Base-by-base conservation (phyloP, 1,140 invertebrate genomes). In the Anadara kagoshimensis region DNA sequence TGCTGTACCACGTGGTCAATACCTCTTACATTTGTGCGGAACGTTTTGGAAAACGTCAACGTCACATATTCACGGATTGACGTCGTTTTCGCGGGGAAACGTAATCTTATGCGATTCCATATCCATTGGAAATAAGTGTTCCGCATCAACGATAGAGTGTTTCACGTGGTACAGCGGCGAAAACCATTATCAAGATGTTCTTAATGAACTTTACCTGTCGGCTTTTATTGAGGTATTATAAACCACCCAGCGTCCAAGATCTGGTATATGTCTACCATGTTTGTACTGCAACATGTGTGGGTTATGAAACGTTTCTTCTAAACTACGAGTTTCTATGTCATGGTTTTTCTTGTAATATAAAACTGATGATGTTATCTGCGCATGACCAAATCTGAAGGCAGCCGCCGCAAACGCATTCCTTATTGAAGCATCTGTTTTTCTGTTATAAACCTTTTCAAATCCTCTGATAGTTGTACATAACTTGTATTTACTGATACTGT, bases 321-420 rank as follows among this genome's bases (percentile, higher is more conserved):
- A 18, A 10, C 16, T 24, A 3, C 41, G 4, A 20, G 18, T 24
- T 45, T 64, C 36, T 26, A 64, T 14, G 61, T 64, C 43, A 41
- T 11, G 2, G 29, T 36, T 36, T 36, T 36, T 2, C 7, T 36
- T 36, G 29, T 36, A 36, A 36, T 16, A 43, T 5, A 36, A 47
- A 45, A 36, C 29, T 3, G 29, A 36, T 36, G 29, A 36, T 36
- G 29, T 36, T 36, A 71, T 56, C 44, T 59, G 29, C 14, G 96
- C 95, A 88, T 99, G 98, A 0, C 98, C 98, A 88, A 99, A 98
- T 64, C 97, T 90, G 11, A 98, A 90, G 12, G 96, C 97, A 29
- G 96, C 97, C 0, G 97, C 98, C 0, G 97, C 96, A 89, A 99
- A 99, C 22, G 95, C 96, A 85, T 98, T 99, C 0, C 95, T 93